Base-by-base conservation (phyloP, 1,140 invertebrate species). In the Lepidurus couesii region DNA sequence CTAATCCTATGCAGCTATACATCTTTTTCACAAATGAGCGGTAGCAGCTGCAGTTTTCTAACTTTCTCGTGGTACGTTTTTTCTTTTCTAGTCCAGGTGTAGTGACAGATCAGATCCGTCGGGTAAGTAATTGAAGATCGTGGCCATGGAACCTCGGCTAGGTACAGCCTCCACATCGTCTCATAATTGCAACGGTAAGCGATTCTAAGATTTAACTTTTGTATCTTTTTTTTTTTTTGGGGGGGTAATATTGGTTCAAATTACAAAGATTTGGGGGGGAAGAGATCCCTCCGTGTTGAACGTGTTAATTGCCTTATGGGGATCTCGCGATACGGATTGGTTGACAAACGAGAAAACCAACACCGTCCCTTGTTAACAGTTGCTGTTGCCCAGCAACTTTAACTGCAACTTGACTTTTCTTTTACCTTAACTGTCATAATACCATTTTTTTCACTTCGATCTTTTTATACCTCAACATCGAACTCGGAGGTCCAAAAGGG, bases 261-360 rank as follows among this genome's bases (percentile, higher is more conserved):
- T 34, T 34, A 9, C 8, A 7, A 65, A 11, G 53, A 13, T 7
- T 65, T 65, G 0, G 1, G 21, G 13, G 13, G 10, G 53, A 65
- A 65, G 7, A 65, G 53, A n/a, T 65, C 53, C n/a, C 8, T 65
- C 53, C 16, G 21, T 21, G 53, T 65, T 13, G 6, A 16, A 65
- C 13, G 53, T 13, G 53, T 65, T 65, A 65, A 65, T 65, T 65
- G 53, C 53, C 53, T 7, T 65, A n/a, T n/a, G 3, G 53, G 8
- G 53, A 7, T 21, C 13, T 65, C 6, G 16, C 13, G 16, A 16
- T 65, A n/a, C 16, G 9, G 53, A 65, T 65, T 65, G 16, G 53
- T 16, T 65, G 53, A 65, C 53, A 65, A 65, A 65, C 53, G 53
- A 65, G 53, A 65, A 65, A 21, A 65, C 53, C 53, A 65, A 65